These are phyloP conservation scores for Falco naumanni DNA, from an alignment of 2,797 vertebrate species.

Conservation along the genomic window DNA sequence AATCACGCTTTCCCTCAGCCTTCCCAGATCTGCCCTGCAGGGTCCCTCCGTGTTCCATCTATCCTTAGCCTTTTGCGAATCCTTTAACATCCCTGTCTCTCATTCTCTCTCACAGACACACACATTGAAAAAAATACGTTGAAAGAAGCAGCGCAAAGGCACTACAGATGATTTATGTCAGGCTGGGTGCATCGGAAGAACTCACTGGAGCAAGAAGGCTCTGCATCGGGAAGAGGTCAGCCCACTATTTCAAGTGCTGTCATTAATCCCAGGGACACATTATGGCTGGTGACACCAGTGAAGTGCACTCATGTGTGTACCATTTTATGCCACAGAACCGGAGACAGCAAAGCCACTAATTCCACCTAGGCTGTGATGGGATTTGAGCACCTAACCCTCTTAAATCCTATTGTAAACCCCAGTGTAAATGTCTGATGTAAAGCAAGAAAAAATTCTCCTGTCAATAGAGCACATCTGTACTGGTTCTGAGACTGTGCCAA, in stretches of 20 bases:
- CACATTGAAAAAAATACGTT: background rate
- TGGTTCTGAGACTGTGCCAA: background rate
- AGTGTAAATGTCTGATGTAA: background rate
- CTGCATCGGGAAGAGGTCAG: background rate
- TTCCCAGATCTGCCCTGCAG: background rate
- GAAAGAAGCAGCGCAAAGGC: background rate
- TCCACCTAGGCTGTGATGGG: background rate
- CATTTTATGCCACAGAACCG: background rate
- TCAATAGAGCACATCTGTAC: background rate
- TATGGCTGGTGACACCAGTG: background rate
- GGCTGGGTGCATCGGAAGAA: background rate
- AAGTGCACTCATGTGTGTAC: background rate
- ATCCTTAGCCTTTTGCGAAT: background rate
- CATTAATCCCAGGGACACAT: background rate
- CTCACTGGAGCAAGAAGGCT: background rate
- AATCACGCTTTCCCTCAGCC: background rate
- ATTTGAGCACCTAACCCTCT: background rate
- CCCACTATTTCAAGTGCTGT: background rate
- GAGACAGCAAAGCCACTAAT: background rate
- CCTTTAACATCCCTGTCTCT: background rate
- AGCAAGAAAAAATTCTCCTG: constrained; percentile 9
- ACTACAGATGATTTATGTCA: constrained; percentile 1
- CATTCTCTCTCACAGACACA: background rate
- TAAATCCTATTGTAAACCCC: background rate
- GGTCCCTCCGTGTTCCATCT: accelerated